Conservation (phyloP, 2,797 vertebrate species). For the Rhinella marina region DNA sequence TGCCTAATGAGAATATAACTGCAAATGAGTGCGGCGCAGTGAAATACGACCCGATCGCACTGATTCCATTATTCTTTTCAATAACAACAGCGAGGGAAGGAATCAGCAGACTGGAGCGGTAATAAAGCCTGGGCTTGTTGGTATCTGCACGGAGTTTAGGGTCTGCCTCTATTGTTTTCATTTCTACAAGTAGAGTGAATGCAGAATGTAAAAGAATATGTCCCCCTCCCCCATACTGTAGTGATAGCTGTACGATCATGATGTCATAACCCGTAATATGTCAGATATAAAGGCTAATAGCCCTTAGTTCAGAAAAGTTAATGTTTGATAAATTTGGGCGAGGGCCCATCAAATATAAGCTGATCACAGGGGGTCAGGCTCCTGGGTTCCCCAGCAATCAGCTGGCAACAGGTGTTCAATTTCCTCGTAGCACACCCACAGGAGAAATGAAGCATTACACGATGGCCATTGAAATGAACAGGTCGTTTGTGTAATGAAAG, state of each 20-base stretch:
- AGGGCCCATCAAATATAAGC: not conserved
- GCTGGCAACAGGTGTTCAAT: not conserved
- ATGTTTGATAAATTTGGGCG: not conserved
- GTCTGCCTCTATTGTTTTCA: not conserved
- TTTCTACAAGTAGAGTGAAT: not conserved
- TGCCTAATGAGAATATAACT: slow-evolving; percentile 39
- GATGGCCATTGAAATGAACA: not conserved
- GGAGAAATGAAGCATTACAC: not conserved
- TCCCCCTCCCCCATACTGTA: not conserved
- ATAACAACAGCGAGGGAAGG: slow-evolving; percentile 27
- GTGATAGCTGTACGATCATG: too few relatives aligned
- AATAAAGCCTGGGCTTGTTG: slow-evolving; percentile 19
- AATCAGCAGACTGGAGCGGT: slow-evolving; percentile 16
- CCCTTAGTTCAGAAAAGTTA: not conserved
- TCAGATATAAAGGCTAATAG: not conserved
- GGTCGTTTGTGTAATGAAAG: not conserved
- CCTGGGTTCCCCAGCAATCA: not conserved
- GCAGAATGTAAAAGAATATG: not conserved
- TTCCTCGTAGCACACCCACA: not conserved
- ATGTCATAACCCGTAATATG: not conserved
- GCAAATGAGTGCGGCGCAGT: slow-evolving; percentile 19
- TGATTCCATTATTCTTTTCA: slow-evolving; percentile 33
- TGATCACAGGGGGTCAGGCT: not conserved
- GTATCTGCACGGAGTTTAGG: slow-evolving; percentile 1
- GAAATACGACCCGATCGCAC: slow-evolving; percentile 21